Evolutionary conservation across 2,888 invertebrate species (phyloP).

Genomic region (Chalcis sispes): DNA sequence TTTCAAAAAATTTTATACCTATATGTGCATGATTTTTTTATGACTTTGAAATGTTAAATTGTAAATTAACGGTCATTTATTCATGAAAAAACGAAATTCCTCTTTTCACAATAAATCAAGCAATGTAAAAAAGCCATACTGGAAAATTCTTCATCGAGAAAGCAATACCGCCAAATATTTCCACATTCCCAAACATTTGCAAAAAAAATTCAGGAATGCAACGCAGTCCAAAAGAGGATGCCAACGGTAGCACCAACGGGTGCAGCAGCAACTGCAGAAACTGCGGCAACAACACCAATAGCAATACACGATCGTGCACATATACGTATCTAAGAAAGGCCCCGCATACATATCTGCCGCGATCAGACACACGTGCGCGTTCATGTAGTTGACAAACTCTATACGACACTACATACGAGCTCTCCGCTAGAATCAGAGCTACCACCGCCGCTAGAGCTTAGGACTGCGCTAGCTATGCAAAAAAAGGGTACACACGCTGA

Average conservation of each 20-base stretch:
- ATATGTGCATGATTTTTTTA: no score
- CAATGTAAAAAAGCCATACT: no score
- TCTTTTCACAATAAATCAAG: no score
- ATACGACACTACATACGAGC: constrained; percentile 3
- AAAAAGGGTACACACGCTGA: constrained; percentile 34
- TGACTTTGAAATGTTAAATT: no score
- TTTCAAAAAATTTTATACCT: no score
- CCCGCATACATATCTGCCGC: not conserved
- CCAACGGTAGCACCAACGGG: not conserved
- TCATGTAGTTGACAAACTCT: no score
- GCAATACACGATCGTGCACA: not conserved
- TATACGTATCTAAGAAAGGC: constrained; percentile 1
- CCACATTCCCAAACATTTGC: no score
- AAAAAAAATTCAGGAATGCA: not conserved
- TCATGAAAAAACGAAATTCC: no score
- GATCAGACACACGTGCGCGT: not conserved
- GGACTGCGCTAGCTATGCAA: constrained; percentile 25
- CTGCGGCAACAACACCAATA: not conserved
- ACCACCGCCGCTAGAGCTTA: not conserved
- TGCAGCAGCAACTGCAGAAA: not conserved
- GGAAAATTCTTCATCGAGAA: no score
- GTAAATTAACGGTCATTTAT: no score
- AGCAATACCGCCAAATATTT: no score
- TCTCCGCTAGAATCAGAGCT: not conserved
- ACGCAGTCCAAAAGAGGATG: not conserved